phyloP scores from a whole-genome alignment of 2,797 vertebrate species.

The Carapus acus region DNA sequence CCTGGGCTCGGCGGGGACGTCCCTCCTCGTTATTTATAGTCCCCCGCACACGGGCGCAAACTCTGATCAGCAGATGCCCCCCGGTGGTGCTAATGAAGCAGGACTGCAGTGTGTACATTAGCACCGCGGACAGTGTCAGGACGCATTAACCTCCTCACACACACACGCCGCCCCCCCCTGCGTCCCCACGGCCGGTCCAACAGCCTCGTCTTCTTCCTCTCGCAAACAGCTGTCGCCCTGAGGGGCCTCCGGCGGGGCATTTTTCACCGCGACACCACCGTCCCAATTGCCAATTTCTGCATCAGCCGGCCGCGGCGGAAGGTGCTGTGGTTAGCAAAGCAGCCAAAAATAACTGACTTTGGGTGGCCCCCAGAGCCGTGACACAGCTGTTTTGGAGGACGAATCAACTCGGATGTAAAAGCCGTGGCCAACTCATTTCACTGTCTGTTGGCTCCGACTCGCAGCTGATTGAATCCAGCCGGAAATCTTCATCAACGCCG shows the following conservation, averaged over 20 bases:
- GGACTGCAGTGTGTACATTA: constrained; percentile 43
- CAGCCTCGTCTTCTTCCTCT: constrained; percentile 13
- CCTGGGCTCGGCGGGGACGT: constrained; percentile 34
- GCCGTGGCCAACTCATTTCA: constrained; percentile 61
- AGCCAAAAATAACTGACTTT: constrained; percentile 65
- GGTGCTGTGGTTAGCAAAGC: constrained; percentile 60
- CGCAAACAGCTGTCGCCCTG: constrained; percentile 64
- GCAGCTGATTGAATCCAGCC: constrained; percentile 57
- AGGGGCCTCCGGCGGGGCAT: constrained; percentile 50
- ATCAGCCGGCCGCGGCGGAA: constrained; percentile 54
- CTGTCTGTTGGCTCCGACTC: constrained; percentile 62
- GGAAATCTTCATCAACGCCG: constrained; percentile 43
- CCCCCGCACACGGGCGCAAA: constrained; percentile 40
- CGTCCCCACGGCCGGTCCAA: constrained; percentile 48
- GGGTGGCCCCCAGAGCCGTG: constrained; percentile 57
- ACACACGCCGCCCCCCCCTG: constrained; percentile 33
- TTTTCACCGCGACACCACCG: constrained; percentile 54
- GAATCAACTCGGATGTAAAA: constrained; percentile 49
- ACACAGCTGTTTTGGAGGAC: constrained; percentile 70
- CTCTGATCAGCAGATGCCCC: constrained; percentile 55
- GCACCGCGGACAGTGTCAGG: constrained; percentile 46
- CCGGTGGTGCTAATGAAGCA: constrained; percentile 54
- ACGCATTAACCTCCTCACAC: constrained; percentile 58
- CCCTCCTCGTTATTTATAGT: constrained; percentile 58
- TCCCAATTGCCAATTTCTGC: constrained; percentile 57